Conservation (phyloP, 2,113 vertebrate species). For the Myodes glareolus region DNA sequence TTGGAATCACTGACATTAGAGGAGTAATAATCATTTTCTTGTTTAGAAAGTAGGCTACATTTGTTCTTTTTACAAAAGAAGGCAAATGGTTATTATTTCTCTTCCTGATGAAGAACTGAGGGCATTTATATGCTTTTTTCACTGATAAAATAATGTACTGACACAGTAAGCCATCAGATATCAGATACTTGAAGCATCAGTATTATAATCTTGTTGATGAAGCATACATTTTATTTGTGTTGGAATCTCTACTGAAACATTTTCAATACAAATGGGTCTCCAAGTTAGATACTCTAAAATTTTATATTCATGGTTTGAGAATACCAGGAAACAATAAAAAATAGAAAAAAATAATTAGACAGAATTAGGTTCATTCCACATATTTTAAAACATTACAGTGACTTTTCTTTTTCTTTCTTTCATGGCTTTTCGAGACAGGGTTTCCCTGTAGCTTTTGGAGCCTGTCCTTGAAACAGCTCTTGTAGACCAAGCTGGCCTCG, state of each 20-base stretch:
- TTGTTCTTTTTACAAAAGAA: not conserved
- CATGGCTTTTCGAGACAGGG: too few species aligned
- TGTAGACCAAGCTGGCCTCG: too few species aligned
- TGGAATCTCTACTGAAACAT: not conserved
- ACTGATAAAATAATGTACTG: too few species aligned
- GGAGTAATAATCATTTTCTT: not conserved
- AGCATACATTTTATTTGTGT: not conserved
- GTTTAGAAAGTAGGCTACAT: not conserved
- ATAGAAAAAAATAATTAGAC: not conserved
- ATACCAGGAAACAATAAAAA: not conserved
- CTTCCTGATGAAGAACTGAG: not conserved
- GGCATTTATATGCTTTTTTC: not conserved
- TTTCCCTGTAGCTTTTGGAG: too few species aligned
- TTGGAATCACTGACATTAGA: slow-evolving; percentile 1
- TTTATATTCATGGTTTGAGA: not conserved
- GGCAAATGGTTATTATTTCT: not conserved
- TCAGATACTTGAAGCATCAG: not conserved
- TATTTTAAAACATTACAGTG: not conserved
- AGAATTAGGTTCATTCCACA: not conserved
- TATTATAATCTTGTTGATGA: not conserved
- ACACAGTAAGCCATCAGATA: not conserved
- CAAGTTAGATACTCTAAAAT: not conserved
- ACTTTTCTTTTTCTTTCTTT: not conserved
- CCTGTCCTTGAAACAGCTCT: too few species aligned
- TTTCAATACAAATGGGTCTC: not conserved